Base-by-base conservation (phyloP, 2,888 invertebrate species). In the Drosophila mulleri region DNA sequence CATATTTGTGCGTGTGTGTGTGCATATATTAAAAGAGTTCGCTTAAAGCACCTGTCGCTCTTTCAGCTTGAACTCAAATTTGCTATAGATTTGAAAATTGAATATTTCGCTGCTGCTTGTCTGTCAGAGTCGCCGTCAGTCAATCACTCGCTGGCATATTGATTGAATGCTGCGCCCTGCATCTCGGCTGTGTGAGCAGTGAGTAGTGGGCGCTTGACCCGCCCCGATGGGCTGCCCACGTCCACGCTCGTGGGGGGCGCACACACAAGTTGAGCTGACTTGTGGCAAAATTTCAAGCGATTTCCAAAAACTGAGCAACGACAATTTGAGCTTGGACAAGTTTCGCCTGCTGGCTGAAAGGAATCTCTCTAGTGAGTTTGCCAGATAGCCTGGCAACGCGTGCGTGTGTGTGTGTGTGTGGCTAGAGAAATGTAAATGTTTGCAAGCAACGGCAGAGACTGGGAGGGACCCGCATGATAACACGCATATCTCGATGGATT, bases 401-500 rank as follows among this genome's bases (percentile, higher is more conserved):
- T 69, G 67, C 63, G 61, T 66, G 60, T 67, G 14, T 18, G 39
- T 56, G 60, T 42, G 20, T 29, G 65, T 68, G 44, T 41, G 45
- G 35, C 52, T 23, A 42, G 42, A 44, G 67, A 79, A 67, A 80
- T 75, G 65, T 69, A 72, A 75, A 79, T 75, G 63, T 72, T 67
- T 68, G 66, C 79, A 72, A 64, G 59, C 37, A 32, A 32, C 44
- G 61, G n/a, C 63, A 64, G 64, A 45, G 45, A 41, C 44, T 57
- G 59, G 16, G 23, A 60, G 59, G 16, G 23, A 77, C 78, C 80
- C 82, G 80, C 85, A 78, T 83, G 76, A 78, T 75, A 83, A 72
- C 54, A 71, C 71, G 80, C 82, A 84, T 76, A 87, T 87, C 87
- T 83, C 70, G 75, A 78, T 82, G 82, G 83, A 74, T 81, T 83